A percentile compares a stretch with the other conserved stretches of the same genome.
Evolutionary conservation across 2,113 vertebrate genomes (phyloP).

Genomic region (Chlorocebus sabaeus): DNA sequence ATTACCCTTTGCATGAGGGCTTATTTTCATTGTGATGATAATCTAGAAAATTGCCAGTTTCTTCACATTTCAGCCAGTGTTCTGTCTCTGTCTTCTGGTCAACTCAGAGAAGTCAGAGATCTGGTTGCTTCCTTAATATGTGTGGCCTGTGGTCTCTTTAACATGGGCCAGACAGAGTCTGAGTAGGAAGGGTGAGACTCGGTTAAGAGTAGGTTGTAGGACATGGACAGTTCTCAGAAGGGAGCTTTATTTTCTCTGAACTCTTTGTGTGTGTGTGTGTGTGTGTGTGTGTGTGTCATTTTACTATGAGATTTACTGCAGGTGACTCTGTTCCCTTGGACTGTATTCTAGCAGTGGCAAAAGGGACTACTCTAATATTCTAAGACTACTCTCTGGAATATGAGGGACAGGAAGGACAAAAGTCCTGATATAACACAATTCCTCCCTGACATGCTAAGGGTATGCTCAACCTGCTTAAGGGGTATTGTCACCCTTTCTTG

Average conservation of each 20-base stretch:
- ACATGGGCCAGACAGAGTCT: rapidly evolving
- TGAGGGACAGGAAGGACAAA: neutral
- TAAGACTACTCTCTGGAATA: neutral
- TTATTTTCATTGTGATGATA: neutral
- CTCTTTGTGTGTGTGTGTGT: neutral
- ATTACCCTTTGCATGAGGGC: neutral
- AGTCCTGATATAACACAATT: neutral
- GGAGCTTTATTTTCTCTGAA: neutral
- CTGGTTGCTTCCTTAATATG: neutral
- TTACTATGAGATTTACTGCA: neutral
- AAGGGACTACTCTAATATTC: neutral
- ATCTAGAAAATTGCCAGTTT: neutral
- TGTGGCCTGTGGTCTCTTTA: neutral
- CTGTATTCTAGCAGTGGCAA: neutral
- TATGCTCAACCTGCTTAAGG: neutral
- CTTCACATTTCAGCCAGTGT: neutral
- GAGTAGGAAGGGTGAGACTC: neutral
- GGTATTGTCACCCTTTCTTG: neutral
- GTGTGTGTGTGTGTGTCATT: neutral
- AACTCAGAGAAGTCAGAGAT: neutral
- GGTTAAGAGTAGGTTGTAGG: neutral
- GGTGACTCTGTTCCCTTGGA: neutral
- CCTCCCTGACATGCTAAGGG: neutral
- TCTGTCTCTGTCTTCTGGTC: neutral
- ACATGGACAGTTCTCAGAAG: neutral